Evolutionary conservation across 53 echinoderm and acorn worm species (phyloP), one percentile per base, ranked within the genome.

Genomic region (Temnopleurus reevesii): DNA sequence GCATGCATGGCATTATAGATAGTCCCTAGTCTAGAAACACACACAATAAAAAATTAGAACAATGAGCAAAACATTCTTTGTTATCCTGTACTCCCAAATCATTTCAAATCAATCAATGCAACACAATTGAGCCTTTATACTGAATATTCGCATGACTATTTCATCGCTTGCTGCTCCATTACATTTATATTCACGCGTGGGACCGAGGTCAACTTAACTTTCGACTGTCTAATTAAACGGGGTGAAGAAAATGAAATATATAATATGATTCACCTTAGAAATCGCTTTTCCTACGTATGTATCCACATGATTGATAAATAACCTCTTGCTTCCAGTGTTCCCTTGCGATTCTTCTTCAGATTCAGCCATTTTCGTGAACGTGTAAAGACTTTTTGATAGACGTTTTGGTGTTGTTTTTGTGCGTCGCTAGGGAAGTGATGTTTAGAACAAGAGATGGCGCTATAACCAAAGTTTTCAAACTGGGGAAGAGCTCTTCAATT

Each of bases 231-330:
- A 79, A 26, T 79, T 7, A 44, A 23, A 9, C 23, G 4, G 13
- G 27, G 12, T 18, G 15, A 79, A 27, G 46, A 0, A 8, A 43
- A 53, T 26, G 19, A 90, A 45, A 8, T n/a, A 49, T 45, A 12
- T 31, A 13, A 81, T 44, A 36, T 34, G 1, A 56, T 57, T 84
- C 92, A 96, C 99, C 93, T 99, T 99, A 13, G 92, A 94, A 77
- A 99, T 93, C 49, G 89, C 93, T 80, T 96, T 96, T 27, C 99
- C 96, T 26, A 66, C 89, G 46, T 99, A 99, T 35, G 92, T 86
- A 86, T 99, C 99, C 28, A 99, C 94, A 92, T 99, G 94, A 81
- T 99, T 99, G 44, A 99, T 91, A 83, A 99, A 99, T 26, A 99
- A 90, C 25, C 95, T 94, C 71, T 93, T 94, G 76, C 84, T 94